Percentiles rank a stretch among this genome's conserved stretches.
Evolutionary conservation across 2,797 vertebrate species (phyloP).

Genomic region (Helostoma temminkii): DNA sequence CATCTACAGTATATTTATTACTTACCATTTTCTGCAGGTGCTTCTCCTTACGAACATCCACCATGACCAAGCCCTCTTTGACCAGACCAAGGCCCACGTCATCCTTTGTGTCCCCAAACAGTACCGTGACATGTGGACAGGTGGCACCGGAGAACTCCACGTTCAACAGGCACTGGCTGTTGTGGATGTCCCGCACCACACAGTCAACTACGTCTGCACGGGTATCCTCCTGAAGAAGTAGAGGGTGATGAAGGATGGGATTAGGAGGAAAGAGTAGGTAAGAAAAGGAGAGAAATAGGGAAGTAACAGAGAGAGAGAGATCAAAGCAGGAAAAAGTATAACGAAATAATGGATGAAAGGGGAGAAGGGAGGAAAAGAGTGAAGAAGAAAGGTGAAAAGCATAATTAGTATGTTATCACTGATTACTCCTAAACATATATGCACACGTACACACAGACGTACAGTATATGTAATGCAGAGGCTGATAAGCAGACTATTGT

Average conservation of each 20-base stretch:
- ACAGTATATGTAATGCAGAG: background rate
- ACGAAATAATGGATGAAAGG: constrained; percentile 12
- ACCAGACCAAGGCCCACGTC: constrained; percentile 95
- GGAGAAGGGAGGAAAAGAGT: background rate
- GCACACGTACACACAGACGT: background rate
- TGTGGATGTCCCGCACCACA: constrained; percentile 95
- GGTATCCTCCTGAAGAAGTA: constrained; percentile 87
- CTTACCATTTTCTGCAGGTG: constrained; percentile 95
- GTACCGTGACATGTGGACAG: constrained; percentile 92
- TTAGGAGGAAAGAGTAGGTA: background rate
- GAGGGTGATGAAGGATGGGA: background rate
- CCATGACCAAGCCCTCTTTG: constrained; percentile 96
- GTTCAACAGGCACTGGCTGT: constrained; percentile 96
- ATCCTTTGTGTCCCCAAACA: constrained; percentile 93
- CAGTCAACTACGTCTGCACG: constrained; percentile 95
- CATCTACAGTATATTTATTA: background rate
- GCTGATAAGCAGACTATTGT: constrained; percentile 3
- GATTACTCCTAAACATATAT: constrained; percentile 8
- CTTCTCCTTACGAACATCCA: constrained; percentile 95
- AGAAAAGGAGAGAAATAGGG: background rate
- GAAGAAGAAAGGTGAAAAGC: constrained; percentile 17
- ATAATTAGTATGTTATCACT: constrained; percentile 40
- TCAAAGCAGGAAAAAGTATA: background rate
- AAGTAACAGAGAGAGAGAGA: constrained; percentile 6
- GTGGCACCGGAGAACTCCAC: constrained; percentile 89